Evolutionary conservation across 35 echinoderm and acorn worm genomes (phyloP), one percentile per base, ranked within the genome.

Genomic region (Ptychodera flava): DNA sequence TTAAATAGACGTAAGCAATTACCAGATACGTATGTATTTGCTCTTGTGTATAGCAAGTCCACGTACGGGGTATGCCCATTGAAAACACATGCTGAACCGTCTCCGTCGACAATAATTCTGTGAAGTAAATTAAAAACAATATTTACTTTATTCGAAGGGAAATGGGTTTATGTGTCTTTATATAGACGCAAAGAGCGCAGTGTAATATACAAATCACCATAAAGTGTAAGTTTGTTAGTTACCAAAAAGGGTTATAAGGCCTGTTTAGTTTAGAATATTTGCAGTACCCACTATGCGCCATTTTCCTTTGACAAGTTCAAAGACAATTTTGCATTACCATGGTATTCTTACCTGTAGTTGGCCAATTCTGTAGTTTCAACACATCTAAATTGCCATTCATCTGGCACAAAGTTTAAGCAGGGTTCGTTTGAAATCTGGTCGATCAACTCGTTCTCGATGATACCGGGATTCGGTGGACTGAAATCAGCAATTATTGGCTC

Each of bases 11-110:
- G n/a, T n/a, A 35, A 36, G 0, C n/a, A 79, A 28, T 79, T 90
- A 90, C 88, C 80, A 78, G 88, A 36, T 32, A 90, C 85, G 75
- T 35, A 90, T 31, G 36, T 85, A 38, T 90, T 90, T 29, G 36
- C 53, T 79, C 81, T 90, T 15, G 88, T 90, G 16, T 83, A 85
- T 77, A 78, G 80, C 30, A 77, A 36, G 6, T 90, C 88, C 28
- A 90, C 77, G 15, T 84, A 34, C 34, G 82, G 80, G 33, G 29
- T 78, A 38, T 90, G 31, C 6, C 88, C 88, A 84, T 90, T 90
- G 82, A 90, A 90, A 0, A 90, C 88, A 35, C 81, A 78, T 77
- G 85, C 45, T 0, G 88, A 90, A 30, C 88, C 88, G 36, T 37
- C 34, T 10, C 88, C 88, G 79, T 90, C 88, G 31, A 76, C 35